Percentiles rank a stretch among this genome's conserved stretches.
Conservation (phyloP, 2,113 vertebrate species). For the Columba janthina region DNA sequence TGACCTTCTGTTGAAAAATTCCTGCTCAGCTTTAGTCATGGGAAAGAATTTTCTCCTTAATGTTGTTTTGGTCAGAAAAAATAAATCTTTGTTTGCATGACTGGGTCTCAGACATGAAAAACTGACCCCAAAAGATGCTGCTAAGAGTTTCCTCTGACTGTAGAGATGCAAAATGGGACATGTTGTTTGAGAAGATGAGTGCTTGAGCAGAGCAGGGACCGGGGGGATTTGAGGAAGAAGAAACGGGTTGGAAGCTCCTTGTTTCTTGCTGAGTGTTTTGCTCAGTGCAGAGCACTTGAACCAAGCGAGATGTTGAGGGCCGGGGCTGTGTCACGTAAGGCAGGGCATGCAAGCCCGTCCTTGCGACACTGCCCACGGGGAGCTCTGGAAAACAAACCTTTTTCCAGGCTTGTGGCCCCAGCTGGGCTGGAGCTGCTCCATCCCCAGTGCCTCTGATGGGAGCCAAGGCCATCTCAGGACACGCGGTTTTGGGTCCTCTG, state of each 20-base stretch:
- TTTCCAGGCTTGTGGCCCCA: fast-evolving
- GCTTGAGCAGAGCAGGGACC: neutral
- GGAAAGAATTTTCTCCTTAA: conserved; percentile 57
- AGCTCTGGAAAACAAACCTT: neutral
- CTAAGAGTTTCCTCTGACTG: neutral
- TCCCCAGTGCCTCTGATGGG: fast-evolving
- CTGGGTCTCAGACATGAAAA: conserved; percentile 64
- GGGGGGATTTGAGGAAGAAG: neutral
- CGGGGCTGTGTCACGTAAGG: fast-evolving
- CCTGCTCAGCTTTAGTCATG: conserved; percentile 12
- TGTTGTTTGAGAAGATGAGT: neutral
- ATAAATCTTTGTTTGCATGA: conserved; percentile 62
- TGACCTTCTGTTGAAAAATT: neutral
- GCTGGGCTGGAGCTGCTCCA: neutral
- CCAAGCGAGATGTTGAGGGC: fast-evolving
- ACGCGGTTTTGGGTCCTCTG: neutral
- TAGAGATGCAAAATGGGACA: neutral
- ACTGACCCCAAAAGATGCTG: conserved; percentile 31
- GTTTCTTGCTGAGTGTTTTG: neutral
- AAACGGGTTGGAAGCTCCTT: neutral
- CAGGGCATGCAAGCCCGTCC: neutral
- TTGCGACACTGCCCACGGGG: neutral
- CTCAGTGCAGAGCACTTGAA: neutral
- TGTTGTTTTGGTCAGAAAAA: conserved; percentile 55
- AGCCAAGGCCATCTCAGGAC: neutral